These are phyloP conservation scores for Drosophila elegans DNA, from an alignment of 1,140 invertebrate genomes.

Conservation along the genomic window DNA sequence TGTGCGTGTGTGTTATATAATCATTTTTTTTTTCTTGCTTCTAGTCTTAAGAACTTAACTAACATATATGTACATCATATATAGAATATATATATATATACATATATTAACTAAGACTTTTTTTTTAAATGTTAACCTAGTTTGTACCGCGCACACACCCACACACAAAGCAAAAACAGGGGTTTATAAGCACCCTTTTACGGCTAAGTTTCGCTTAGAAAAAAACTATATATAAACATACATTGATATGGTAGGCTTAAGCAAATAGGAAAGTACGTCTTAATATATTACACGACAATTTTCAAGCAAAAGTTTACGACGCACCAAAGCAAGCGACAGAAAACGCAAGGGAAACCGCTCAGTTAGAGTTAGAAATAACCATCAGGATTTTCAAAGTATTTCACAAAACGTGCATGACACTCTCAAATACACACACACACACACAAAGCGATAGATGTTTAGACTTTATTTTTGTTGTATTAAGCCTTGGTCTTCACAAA, in stretches of 20 bases:
- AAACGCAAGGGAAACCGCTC: slow-evolving; percentile 22
- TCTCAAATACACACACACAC: neutral
- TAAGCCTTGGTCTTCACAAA: slow-evolving; percentile 36
- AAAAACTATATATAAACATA: slow-evolving; percentile 29
- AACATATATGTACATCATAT: slow-evolving; percentile 34
- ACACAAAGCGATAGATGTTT: slow-evolving; percentile 29
- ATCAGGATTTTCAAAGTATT: slow-evolving; percentile 49
- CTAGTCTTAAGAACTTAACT: slow-evolving; percentile 35
- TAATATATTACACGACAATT: slow-evolving; percentile 28
- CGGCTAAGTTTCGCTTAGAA: slow-evolving; percentile 27
- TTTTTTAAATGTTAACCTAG: slow-evolving; percentile 68
- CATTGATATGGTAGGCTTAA: slow-evolving; percentile 10
- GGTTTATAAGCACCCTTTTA: slow-evolving; percentile 7
- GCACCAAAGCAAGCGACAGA: slow-evolving; percentile 35
- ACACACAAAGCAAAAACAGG: slow-evolving; percentile 15
- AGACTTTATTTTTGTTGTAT: slow-evolving; percentile 7
- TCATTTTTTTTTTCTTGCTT: slow-evolving; percentile 36
- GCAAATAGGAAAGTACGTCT: slow-evolving; percentile 20
- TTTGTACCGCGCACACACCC: slow-evolving; percentile 43
- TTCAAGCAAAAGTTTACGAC: slow-evolving; percentile 42
- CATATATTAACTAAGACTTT: slow-evolving; percentile 32
- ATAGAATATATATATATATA: slow-evolving; percentile 13
- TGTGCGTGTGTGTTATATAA: slow-evolving; percentile 28
- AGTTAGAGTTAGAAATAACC: slow-evolving; percentile 46
- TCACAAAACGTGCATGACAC: slow-evolving; percentile 20